These are phyloP conservation scores for Habroteleia sp. DNA, from an alignment of 2,888 invertebrate genomes.

Conservation along the genomic window DNA sequence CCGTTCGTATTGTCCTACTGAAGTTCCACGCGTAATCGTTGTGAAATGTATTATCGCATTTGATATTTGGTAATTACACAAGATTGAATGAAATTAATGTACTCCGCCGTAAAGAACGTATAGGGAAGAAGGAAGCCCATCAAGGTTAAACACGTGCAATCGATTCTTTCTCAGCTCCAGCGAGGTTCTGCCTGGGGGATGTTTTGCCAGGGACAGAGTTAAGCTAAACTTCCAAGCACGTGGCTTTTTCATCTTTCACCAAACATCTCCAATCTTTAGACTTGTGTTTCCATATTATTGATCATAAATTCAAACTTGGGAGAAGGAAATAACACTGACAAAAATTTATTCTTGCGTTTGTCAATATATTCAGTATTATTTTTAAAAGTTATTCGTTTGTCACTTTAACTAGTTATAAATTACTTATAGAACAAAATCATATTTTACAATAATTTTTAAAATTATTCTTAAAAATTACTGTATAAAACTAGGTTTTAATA, in stretches of 20 bases:
- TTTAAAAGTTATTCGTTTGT: too few species aligned
- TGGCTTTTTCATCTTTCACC: slow-evolving; percentile 51
- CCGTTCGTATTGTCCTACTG: too few species aligned
- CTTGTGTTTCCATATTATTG: slow-evolving; percentile 20
- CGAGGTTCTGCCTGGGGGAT: slow-evolving; percentile 62
- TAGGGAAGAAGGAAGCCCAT: slow-evolving; percentile 55
- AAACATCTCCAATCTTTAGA: slow-evolving; percentile 28
- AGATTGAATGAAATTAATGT: slow-evolving; percentile 59
- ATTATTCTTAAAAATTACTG: too few species aligned
- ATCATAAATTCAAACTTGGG: slow-evolving; percentile 1
- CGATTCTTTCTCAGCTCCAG: slow-evolving; percentile 68
- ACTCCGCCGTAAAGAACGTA: slow-evolving; percentile 34
- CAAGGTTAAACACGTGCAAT: slow-evolving; percentile 72
- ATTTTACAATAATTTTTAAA: too few species aligned
- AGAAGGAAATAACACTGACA: too few species aligned
- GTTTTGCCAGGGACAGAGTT: slow-evolving; percentile 60
- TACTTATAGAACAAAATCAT: too few species aligned
- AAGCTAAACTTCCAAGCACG: slow-evolving; percentile 44
- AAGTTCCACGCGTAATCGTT: neutral
- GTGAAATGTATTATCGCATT: slow-evolving; percentile 14
- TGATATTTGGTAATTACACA: slow-evolving; percentile 52
- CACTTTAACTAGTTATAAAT: too few species aligned
- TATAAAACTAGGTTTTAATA: too few species aligned
- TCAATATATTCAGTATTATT: too few species aligned
- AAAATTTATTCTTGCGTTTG: too few species aligned